phyloP scores from a whole-genome alignment of 2,113 vertebrate genomes.

The Otis tarda region DNA sequence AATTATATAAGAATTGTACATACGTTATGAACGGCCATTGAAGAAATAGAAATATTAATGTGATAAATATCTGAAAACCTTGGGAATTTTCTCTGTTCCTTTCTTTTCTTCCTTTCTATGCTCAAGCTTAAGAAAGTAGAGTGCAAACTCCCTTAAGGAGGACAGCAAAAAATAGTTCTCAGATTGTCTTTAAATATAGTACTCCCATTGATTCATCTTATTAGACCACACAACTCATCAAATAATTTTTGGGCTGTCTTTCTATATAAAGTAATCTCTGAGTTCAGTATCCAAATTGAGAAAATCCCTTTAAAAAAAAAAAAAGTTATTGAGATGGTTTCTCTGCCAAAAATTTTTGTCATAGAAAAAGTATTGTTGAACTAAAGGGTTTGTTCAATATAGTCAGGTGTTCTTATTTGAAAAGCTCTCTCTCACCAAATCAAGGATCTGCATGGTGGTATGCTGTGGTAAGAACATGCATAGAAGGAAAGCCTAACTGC shows the following conservation, averaged over 20 bases:
- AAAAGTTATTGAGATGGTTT: not conserved
- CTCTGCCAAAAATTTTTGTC: not conserved
- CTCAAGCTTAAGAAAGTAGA: not conserved
- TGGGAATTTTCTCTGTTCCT: not conserved
- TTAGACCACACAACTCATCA: not conserved
- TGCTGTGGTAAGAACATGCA: not conserved
- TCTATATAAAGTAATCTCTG: not conserved
- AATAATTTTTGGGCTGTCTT: not conserved
- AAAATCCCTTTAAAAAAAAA: not conserved
- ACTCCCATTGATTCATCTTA: not conserved
- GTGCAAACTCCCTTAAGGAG: not conserved
- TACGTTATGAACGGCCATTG: not conserved
- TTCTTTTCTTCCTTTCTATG: not conserved
- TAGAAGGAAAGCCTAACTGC: accelerated
- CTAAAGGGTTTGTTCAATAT: not conserved
- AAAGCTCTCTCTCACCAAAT: not conserved
- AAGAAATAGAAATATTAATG: not conserved
- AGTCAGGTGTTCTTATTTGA: not conserved
- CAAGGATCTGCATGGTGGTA: not conserved
- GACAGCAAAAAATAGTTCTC: not conserved
- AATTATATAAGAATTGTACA: not conserved
- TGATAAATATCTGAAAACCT: not conserved
- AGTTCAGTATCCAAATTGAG: not conserved
- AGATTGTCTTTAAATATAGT: not conserved
- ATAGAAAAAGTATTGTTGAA: not conserved